phyloP scores from a whole-genome alignment of 2,888 invertebrate species.

The Tipula helvola region DNA sequence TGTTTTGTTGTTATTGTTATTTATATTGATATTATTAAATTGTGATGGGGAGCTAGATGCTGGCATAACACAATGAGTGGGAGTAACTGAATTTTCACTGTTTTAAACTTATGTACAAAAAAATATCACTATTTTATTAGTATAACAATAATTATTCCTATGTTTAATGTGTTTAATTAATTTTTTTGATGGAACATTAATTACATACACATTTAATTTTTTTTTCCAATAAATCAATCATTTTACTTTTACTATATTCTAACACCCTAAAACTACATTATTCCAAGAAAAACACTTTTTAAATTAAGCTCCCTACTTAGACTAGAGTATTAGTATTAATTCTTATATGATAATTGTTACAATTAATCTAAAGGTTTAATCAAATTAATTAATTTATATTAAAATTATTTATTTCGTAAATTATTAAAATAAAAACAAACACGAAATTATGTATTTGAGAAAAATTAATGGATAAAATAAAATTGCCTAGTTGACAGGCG shows the following conservation, averaged over 20 bases:
- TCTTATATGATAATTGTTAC: background rate
- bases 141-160: background rate
- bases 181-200: background rate
- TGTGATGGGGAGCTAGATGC: slow-evolving; percentile 6
- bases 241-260: background rate
- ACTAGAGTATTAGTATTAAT: background rate
- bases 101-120: background rate
- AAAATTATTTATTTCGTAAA: background rate
- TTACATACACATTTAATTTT: background rate
- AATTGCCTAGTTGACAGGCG: background rate
- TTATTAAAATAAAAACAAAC: background rate
- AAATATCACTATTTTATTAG: background rate
- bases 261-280: background rate
- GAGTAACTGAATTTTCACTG: background rate
- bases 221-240: background rate
- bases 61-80: background rate
- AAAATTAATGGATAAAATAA: background rate
- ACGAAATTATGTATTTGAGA: background rate
- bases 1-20: background rate
- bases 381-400: background rate
- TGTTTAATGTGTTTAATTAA: background rate
- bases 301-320: background rate
- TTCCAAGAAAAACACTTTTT: background rate
- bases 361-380: background rate
- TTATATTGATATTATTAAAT: slow-evolving; percentile 6